phyloP scores from a whole-genome alignment of 2,797 vertebrate genomes.

The Poecile montanus region DNA sequence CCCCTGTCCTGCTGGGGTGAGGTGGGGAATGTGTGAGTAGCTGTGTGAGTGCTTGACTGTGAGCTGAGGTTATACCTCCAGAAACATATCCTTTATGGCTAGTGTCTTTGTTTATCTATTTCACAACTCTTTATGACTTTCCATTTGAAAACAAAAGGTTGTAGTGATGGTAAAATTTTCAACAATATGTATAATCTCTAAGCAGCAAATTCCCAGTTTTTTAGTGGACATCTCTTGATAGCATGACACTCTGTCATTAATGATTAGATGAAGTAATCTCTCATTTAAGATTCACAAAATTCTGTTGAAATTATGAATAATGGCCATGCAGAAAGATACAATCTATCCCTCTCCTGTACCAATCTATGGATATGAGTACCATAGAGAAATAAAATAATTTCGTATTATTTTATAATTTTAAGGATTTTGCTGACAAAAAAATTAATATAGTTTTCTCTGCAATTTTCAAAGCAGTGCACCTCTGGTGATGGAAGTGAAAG shows the following conservation, averaged over 20 bases:
- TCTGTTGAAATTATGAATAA: not conserved
- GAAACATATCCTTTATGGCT: not conserved
- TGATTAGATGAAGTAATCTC: not conserved
- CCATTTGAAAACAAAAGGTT: not conserved
- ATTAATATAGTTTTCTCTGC: not conserved
- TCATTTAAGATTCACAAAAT: not conserved
- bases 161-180: not conserved
- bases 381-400: not conserved
- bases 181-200: not conserved
- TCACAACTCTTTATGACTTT: not conserved
- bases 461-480: not conserved
- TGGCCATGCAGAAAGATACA: not conserved
- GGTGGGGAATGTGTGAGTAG: not conserved
- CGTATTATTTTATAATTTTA: not conserved
- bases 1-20: not conserved
- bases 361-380: not conserved
- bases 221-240: not conserved
- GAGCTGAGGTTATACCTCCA: rapidly evolving
- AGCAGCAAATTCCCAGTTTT: not conserved
- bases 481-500: not conserved
- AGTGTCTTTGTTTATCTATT: not conserved
- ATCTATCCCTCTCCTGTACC: not conserved
- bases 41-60: not conserved
- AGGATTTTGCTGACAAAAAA: not conserved
- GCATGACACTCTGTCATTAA: not conserved